Percentiles rank a stretch among this genome's conserved stretches.
Evolutionary conservation across 2,888 invertebrate genomes (phyloP).

Genomic region (Anodontia alba): DNA sequence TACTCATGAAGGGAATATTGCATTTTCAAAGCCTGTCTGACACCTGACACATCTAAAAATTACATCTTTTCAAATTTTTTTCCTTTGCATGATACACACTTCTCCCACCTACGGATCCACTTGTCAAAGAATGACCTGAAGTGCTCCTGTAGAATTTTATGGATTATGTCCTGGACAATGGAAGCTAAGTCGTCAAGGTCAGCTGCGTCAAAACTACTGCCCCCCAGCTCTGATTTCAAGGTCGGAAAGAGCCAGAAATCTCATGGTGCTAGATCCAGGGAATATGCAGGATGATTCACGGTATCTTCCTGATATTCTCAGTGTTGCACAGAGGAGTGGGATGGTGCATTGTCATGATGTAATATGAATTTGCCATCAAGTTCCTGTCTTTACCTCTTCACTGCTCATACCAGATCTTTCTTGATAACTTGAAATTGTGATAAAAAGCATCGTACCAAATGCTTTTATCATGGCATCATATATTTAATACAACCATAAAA

Average conservation of each 20-base stretch:
- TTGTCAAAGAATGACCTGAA: conserved; percentile 3
- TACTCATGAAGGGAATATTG: neutral
- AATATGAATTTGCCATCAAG: neutral
- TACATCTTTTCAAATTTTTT: neutral
- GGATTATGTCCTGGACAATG: neutral
- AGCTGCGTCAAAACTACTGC: no score
- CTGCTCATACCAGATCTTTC: neutral
- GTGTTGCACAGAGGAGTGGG: neutral
- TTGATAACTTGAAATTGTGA: neutral
- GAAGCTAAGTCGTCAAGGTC: neutral
- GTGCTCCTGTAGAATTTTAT: neutral
- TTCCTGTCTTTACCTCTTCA: neutral
- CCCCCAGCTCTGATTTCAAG: neutral
- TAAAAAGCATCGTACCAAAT: neutral
- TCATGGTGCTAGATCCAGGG: neutral
- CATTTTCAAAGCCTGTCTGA: neutral
- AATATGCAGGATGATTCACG: neutral
- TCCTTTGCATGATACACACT: conserved; percentile 2
- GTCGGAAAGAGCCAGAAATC: neutral
- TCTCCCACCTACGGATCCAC: conserved; percentile 11
- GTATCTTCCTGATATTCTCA: neutral
- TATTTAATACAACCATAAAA: neutral
- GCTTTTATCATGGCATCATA: neutral
- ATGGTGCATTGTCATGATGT: neutral
- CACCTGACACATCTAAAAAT: no score